phyloP scores from a whole-genome alignment of 2,113 vertebrate species.

The Cyanoramphus novaezelandiae region DNA sequence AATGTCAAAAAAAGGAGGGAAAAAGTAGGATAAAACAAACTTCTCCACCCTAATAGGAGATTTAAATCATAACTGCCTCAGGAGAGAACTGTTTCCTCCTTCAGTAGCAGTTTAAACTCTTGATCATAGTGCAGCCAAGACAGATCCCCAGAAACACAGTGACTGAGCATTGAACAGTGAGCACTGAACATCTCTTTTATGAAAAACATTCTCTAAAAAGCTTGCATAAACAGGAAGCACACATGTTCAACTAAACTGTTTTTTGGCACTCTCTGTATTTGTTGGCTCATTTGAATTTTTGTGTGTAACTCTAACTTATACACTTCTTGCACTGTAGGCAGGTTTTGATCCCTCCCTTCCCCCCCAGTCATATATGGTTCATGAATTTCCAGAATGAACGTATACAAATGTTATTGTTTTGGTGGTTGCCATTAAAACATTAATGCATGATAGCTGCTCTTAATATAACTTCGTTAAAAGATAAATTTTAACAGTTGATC shows the following conservation, averaged over 20 bases:
- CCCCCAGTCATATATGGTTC: not conserved
- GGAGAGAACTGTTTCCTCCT: constrained; percentile 49
- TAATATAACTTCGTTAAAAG: not conserved
- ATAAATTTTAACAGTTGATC: not conserved
- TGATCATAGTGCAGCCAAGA: constrained; percentile 27
- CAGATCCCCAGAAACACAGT: constrained; percentile 33
- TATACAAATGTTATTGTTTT: not conserved
- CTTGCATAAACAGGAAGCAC: constrained; percentile 45
- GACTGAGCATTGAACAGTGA: constrained; percentile 11
- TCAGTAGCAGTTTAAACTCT: constrained; percentile 62
- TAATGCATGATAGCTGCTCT: not conserved
- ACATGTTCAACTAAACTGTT: constrained; percentile 43
- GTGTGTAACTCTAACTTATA: constrained; percentile 10
- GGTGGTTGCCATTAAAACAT: not conserved
- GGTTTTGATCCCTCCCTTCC: not conserved
- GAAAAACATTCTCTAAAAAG: constrained; percentile 51
- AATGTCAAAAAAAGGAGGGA: not conserved
- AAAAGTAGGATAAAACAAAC: constrained; percentile 35
- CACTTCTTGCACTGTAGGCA: not conserved
- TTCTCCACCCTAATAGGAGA: constrained; percentile 32
- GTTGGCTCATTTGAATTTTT: constrained; percentile 41
- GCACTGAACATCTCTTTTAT: constrained; percentile 37
- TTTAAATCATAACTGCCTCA: constrained; percentile 51
- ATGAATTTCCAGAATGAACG: not conserved
- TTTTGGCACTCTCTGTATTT: constrained; percentile 17